Evolutionary conservation across 2,888 invertebrate species (phyloP).

Genomic region (Polydrusus cervinus): DNA sequence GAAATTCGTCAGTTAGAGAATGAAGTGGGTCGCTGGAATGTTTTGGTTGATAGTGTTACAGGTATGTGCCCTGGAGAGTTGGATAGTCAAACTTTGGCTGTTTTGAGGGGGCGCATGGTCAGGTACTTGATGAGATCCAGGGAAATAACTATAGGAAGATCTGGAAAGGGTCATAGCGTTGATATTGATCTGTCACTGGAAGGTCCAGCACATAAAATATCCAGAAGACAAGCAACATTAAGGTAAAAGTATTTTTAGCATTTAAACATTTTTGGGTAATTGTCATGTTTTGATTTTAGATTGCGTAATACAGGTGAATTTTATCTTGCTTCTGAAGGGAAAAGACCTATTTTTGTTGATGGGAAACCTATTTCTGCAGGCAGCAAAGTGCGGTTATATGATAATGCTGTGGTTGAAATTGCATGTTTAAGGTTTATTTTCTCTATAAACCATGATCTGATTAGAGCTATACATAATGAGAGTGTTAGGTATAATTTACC

Average conservation of each 20-base stretch:
- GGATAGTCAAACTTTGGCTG: constrained; percentile 94
- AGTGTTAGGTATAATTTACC: constrained; percentile 84
- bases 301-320: constrained; percentile 95
- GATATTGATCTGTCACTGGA: constrained; percentile 96
- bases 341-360: constrained; percentile 94
- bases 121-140: constrained; percentile 95
- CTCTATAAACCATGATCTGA: constrained; percentile 92
- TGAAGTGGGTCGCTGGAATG: constrained; percentile 81
- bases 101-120: constrained; percentile 91
- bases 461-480: constrained; percentile 91
- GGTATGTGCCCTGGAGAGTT: constrained; percentile 90
- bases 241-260: constrained; percentile 66
- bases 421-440: constrained; percentile 94
- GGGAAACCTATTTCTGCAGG: constrained; percentile 91
- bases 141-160: constrained; percentile 95
- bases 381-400: constrained; percentile 91
- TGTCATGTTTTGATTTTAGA: constrained; percentile 66
- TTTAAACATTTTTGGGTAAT: not conserved
- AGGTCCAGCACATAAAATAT: constrained; percentile 95
- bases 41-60: constrained; percentile 91
- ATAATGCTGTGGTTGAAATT: constrained; percentile 97
- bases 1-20: constrained; percentile 93
- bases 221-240: constrained; percentile 93
- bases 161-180: constrained; percentile 89
- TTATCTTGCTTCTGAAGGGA: constrained; percentile 95